Evolutionary conservation across 2,797 vertebrate species (phyloP).

Genomic region (Aplochiton taeniatus): DNA sequence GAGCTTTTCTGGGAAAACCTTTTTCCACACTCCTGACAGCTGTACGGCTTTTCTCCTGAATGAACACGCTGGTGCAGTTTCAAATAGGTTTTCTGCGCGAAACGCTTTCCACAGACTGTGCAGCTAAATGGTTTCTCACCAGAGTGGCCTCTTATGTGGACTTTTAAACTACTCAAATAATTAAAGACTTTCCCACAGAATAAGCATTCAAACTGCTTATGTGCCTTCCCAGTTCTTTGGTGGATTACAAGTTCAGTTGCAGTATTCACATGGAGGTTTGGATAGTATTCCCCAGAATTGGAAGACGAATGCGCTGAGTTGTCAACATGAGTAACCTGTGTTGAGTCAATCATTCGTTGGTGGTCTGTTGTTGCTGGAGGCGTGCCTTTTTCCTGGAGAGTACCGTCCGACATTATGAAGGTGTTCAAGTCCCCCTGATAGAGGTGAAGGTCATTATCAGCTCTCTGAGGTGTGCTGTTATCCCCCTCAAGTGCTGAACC

Average conservation of each 20-base stretch:
- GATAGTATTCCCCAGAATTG: conserved; percentile 40
- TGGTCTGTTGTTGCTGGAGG: conserved; percentile 66
- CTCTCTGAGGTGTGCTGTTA: conserved; percentile 47
- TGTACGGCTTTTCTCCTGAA: conserved; percentile 79
- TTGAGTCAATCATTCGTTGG: conserved; percentile 63
- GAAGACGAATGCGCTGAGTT: conserved; percentile 45
- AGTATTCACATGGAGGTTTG: conserved; percentile 37
- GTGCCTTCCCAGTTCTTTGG: conserved; percentile 45
- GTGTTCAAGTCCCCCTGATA: conserved; percentile 57
- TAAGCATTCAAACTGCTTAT: conserved; percentile 74
- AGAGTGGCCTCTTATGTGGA: conserved; percentile 76
- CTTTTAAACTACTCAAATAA: conserved; percentile 78
- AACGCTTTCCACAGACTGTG: conserved; percentile 75
- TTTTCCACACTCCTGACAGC: conserved; percentile 76
- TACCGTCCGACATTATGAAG: conserved; percentile 51
- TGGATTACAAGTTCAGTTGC: conserved; percentile 49
- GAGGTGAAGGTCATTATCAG: conserved; percentile 64
- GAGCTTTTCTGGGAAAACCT: conserved; percentile 82
- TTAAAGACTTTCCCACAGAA: conserved; percentile 79
- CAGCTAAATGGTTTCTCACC: conserved; percentile 80
- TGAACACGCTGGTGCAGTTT: conserved; percentile 79
- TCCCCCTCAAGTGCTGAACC: conserved; percentile 61
- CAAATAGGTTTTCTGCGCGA: conserved; percentile 80
- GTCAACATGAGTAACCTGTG: conserved; percentile 48
- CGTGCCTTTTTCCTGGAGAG: conserved; percentile 49